Percentiles rank a stretch among this genome's conserved stretches.
These are phyloP conservation scores for Rhizomys pruinosus DNA, from an alignment of 2,113 vertebrate genomes.

Conservation along the genomic window DNA sequence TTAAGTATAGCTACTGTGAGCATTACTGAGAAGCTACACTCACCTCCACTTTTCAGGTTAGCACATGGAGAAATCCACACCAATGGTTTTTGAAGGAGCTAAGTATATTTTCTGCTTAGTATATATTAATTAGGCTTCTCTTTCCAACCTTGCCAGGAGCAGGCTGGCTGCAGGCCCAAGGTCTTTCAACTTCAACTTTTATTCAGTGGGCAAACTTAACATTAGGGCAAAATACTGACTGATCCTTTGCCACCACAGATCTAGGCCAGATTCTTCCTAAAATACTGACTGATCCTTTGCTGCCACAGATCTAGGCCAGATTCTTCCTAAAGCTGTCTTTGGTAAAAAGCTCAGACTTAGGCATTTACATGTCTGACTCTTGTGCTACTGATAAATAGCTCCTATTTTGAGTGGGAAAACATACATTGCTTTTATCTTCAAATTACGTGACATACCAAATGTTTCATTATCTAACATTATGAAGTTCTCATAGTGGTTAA, in stretches of 20 bases:
- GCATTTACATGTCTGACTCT: background rate
- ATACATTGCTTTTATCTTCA: background rate
- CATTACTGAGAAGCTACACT: background rate
- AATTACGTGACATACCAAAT: background rate
- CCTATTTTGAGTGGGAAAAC: slow-evolving; percentile 9
- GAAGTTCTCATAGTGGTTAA: background rate
- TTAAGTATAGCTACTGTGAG: background rate
- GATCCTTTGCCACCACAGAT: background rate
- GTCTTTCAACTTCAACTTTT: slow-evolving; percentile 44
- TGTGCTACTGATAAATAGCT: background rate
- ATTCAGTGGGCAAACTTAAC: slow-evolving; percentile 10
- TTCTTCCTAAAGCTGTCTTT: background rate
- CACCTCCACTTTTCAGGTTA: background rate
- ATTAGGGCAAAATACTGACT: background rate
- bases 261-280: background rate
- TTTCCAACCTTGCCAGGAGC: background rate
- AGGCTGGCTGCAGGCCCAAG: background rate
- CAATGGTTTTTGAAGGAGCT: background rate
- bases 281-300: background rate
- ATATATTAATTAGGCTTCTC: no score
- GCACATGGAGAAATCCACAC: background rate
- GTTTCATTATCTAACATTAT: background rate
- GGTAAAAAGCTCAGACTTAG: background rate
- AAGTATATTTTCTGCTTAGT: background rate
- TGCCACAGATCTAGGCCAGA: background rate